These are phyloP conservation scores for Sinocyclocheilus anophthalmus DNA, from an alignment of 2,113 vertebrate species.

Conservation along the genomic window DNA sequence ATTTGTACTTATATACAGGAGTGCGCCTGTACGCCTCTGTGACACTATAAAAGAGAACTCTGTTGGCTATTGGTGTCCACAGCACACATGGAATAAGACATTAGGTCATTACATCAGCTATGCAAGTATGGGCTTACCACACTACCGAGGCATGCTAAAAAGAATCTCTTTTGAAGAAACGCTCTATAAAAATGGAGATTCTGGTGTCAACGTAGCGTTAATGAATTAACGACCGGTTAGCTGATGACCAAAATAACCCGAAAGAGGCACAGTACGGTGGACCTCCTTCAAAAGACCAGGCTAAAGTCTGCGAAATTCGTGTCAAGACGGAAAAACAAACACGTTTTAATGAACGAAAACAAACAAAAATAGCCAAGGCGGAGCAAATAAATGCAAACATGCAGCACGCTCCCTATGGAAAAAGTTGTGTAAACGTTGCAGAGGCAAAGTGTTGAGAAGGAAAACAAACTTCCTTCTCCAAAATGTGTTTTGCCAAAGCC, in stretches of 20 bases:
- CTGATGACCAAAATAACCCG: background rate
- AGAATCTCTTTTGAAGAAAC: slow-evolving; percentile 3
- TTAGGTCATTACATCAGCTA: slow-evolving; percentile 44
- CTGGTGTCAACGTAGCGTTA: background rate
- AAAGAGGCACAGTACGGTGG: background rate
- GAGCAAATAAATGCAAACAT: slow-evolving; percentile 49
- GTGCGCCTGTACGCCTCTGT: slow-evolving; percentile 26
- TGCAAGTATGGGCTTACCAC: slow-evolving; percentile 40
- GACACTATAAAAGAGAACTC: slow-evolving; percentile 34
- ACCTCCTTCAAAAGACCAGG: slow-evolving; percentile 38
- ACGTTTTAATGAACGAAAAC: background rate
- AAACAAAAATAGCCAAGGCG: slow-evolving; percentile 28
- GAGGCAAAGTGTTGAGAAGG: slow-evolving; percentile 6
- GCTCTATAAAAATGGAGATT: slow-evolving; percentile 12
- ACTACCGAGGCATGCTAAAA: slow-evolving; percentile 54
- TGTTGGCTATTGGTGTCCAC: slow-evolving; percentile 41
- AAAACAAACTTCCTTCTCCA: slow-evolving; percentile 16
- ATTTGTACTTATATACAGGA: slow-evolving; percentile 38
- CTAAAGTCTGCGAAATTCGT: slow-evolving; percentile 23
- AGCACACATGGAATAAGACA: slow-evolving; percentile 43
- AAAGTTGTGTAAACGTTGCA: slow-evolving; percentile 40
- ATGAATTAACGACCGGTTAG: background rate
- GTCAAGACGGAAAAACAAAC: slow-evolving; percentile 4
- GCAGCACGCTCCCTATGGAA: slow-evolving; percentile 32
- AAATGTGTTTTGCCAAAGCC: slow-evolving; percentile 22